Conservation (phyloP, 1,140 invertebrate genomes). For the Ruditapes philippinarum region DNA sequence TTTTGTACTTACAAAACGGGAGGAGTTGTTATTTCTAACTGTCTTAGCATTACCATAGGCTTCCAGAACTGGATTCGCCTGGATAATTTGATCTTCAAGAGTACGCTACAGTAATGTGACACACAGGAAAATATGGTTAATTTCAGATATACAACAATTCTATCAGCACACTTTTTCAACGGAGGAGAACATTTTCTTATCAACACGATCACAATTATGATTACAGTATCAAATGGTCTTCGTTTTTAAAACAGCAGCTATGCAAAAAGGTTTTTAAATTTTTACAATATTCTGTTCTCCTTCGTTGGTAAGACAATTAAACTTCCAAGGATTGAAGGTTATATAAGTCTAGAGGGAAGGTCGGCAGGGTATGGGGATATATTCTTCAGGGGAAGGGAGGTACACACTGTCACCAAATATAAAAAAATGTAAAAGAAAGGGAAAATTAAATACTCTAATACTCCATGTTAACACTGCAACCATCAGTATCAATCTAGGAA, state of each 20-base stretch:
- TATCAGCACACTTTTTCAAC: not conserved
- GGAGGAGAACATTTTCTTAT: not conserved
- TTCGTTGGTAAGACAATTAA: not conserved
- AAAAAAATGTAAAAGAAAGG: not conserved
- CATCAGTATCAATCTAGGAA: not conserved
- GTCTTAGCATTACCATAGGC: slow-evolving; percentile 99
- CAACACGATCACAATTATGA: no score
- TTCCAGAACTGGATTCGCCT: slow-evolving; percentile 99
- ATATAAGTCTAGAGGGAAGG: not conserved
- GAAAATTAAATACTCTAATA: not conserved
- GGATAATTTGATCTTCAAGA: slow-evolving; percentile 98
- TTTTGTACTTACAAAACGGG: slow-evolving; percentile 89
- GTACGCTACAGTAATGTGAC: slow-evolving; percentile 66
- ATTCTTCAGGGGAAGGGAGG: not conserved
- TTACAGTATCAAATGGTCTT: no score
- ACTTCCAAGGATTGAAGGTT: not conserved
- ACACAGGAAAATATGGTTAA: slow-evolving; percentile 56
- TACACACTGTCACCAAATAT: not conserved
- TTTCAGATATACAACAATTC: not conserved
- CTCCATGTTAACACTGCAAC: slow-evolving; percentile 3
- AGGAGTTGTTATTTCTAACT: slow-evolving; percentile 99
- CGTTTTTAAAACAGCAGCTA: no score
- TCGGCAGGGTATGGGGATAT: not conserved
- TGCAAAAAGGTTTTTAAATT: no score
- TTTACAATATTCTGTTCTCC: not conserved